These are phyloP conservation scores for Zaprionus gabonicus DNA, from an alignment of 1,140 invertebrate genomes.

Conservation along the genomic window DNA sequence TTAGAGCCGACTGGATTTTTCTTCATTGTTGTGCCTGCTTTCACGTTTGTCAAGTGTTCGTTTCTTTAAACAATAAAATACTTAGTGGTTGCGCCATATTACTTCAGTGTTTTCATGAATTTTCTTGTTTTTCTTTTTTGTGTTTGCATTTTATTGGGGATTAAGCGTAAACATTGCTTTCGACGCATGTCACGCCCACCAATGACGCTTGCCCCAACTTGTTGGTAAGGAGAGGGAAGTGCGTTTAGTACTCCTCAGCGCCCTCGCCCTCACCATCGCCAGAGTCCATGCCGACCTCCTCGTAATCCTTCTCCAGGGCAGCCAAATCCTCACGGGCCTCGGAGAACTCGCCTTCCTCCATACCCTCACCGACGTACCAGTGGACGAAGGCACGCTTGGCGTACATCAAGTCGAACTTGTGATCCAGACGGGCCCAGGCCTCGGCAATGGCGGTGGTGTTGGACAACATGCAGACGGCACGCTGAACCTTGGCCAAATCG, in stretches of 20 bases:
- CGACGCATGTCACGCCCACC: conserved; percentile 57
- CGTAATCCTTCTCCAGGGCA: conserved; percentile 93
- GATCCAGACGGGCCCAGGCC: conserved; percentile 91
- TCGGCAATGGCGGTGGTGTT: conserved; percentile 93
- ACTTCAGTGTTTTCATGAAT: conserved; percentile 18
- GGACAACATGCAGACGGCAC: conserved; percentile 91
- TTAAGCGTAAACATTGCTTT: conserved; percentile 62
- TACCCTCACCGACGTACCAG: conserved; percentile 94
- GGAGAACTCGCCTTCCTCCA: conserved; percentile 94
- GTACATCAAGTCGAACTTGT: conserved; percentile 94
- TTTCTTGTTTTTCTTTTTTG: conserved; percentile 35
- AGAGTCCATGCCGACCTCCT: conserved; percentile 91
- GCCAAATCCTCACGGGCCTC: conserved; percentile 95
- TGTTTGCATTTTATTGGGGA: conserved; percentile 14
- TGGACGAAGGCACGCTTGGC: conserved; percentile 94
- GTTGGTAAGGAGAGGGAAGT: neutral
- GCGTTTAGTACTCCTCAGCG: conserved; percentile 88
- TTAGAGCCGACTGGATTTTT: conserved; percentile 37
- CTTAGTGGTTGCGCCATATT: conserved; percentile 42
- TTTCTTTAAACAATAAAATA: conserved; percentile 62
- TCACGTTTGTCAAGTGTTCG: conserved; percentile 9
- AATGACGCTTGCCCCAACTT: conserved; percentile 46
- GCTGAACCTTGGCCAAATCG: conserved; percentile 91
- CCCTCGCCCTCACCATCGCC: conserved; percentile 90
- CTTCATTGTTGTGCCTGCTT: conserved; percentile 24